Evolutionary conservation across 2,113 vertebrate species (phyloP).

Genomic region (Furnarius figulus): DNA sequence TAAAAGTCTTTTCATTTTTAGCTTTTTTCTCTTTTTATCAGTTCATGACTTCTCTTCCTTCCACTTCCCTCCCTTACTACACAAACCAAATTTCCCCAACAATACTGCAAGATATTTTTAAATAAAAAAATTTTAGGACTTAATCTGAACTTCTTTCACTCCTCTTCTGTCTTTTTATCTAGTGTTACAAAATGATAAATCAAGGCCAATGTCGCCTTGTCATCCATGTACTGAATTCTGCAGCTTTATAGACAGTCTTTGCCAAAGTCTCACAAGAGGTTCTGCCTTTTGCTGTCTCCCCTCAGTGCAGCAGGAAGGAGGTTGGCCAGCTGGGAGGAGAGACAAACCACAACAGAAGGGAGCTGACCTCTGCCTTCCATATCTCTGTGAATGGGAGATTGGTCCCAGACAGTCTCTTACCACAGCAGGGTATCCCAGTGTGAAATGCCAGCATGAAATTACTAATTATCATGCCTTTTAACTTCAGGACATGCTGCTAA

Average conservation of each 20-base stretch:
- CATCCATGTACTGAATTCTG: neutral
- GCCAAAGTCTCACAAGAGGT: neutral
- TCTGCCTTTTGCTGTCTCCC: neutral
- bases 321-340: constrained; percentile 22
- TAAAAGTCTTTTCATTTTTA: neutral
- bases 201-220: neutral
- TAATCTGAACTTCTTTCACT: neutral
- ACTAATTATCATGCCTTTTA: constrained; percentile 30
- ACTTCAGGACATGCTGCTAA: neutral
- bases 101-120: neutral
- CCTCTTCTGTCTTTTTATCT: neutral
- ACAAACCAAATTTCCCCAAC: neutral
- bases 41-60: neutral
- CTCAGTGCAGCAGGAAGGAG: neutral
- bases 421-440: constrained; percentile 10
- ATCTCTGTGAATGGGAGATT: neutral
- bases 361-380: constrained; percentile 35
- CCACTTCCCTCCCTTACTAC: neutral
- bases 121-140: neutral
- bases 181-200: neutral
- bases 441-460: constrained; percentile 45
- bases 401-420: neutral
- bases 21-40: neutral
- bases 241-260: neutral
- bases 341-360: neutral